phyloP scores from a whole-genome alignment of 2,113 vertebrate genomes.

The Semicossyphus pulcher region DNA sequence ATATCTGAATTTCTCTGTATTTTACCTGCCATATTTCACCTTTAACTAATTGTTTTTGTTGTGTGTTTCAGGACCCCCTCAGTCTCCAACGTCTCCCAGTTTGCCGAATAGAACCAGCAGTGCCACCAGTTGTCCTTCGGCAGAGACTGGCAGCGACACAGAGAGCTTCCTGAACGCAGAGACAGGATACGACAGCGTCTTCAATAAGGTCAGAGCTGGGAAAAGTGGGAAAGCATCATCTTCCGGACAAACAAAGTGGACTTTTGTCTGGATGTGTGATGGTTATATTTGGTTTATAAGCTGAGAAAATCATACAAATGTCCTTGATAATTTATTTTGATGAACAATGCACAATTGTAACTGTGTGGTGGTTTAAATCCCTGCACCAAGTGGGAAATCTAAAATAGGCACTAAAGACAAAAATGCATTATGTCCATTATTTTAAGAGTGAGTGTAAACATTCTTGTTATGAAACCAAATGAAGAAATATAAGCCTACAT shows the following conservation, averaged over 20 bases:
- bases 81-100: conserved; percentile 41
- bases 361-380: not conserved
- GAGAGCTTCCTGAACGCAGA: conserved; percentile 78
- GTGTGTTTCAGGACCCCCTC: conserved; percentile 71
- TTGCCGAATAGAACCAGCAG: conserved; percentile 67
- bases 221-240: not conserved
- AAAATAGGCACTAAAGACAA: too few species aligned
- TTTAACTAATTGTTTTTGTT: not conserved
- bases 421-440: too few species aligned
- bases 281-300: not conserved
- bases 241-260: not conserved
- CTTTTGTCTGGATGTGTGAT: not conserved
- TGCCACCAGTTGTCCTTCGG: conserved; percentile 60
- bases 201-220: conserved; percentile 82
- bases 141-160: conserved; percentile 78
- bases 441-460: not conserved
- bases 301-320: not conserved
- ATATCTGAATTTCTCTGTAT: too few species aligned
- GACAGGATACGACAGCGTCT: conserved; percentile 73
- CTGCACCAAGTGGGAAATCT: too few species aligned
- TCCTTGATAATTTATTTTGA: too few species aligned
- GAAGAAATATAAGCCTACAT: not conserved
- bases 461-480: not conserved
- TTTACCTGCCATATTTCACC: too few species aligned
- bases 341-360: too few species aligned